Base-by-base conservation (phyloP, 2,113 vertebrate species). In the Poeciliopsis prolifica region DNA sequence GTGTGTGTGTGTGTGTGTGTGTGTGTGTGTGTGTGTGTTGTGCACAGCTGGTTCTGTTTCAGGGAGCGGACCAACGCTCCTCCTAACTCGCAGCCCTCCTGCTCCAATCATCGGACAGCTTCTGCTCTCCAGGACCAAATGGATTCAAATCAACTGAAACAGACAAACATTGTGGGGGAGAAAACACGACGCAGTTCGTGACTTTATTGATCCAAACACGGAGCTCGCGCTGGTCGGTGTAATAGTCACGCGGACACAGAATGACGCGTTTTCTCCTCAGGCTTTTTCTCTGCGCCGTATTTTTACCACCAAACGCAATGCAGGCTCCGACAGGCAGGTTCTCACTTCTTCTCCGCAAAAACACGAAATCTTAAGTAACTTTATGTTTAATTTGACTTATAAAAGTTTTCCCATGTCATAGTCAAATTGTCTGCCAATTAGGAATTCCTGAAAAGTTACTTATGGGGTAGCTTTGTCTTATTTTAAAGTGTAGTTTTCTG, bases 311-410 rank as follows among this genome's bases (percentile, higher is more conserved):
- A 1, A 11, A 51, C 68, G 63, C 74, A 3, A 64, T 79, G 67
- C 79, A 40, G 64, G 77, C 79, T 42, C 88, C 90, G 11, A 79
- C 86, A 74, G 93, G 93, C 94, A 89, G 83, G 91, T 10, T 8
- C 17, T 8, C 22, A 7, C 9, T n/a, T 3, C 33, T 64, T 28
- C 28, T 11, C 2, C 11, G 35, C 2, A 37, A 37, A 37, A 11
- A 37, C 35, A 37, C 10, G 11, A 37, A 37, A 12, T 37, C 35
- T 12, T 37, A 37, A 37, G 35, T 37, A 9, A 37, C 10, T 37
- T 11, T 37, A 2, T 37, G 35, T 11, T 37, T 37, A 37, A 10
- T 35, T 37, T 37, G 35, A 37, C 2, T 37, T 37, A 11, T 11
- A 37, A 3, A 37, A 10, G 11, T 37, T 37, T 2, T 37, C 10